Base-by-base conservation (phyloP, 1,140 invertebrate species). In the Oreohelix idahoensis region DNA sequence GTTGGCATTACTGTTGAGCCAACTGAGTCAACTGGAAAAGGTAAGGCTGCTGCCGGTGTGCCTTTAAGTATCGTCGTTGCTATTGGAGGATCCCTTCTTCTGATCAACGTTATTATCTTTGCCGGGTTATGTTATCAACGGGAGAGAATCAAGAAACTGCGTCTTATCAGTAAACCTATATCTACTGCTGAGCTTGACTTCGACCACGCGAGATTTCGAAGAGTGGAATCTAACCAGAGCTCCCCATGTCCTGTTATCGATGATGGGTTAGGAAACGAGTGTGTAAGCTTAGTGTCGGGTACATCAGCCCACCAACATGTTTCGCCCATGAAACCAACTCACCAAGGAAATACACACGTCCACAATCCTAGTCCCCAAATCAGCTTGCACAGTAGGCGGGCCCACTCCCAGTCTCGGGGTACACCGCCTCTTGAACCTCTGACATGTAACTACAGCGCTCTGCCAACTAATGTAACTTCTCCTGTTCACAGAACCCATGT, bases 41-140 rank as follows among this genome's bases (percentile, higher is more conserved):
- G 76, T 38, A 70, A 63, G 26, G 13, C 63, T 23, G 11, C 42
- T 29, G 13, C 70, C 2, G 53, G 80, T 35, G 83, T 89, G 35
- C 86, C 89, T 13, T 71, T 90, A 0, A 90, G 89, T 74, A 87
- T 98, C 0, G 98, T 97, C 1, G 97, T 98, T 86, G 97, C 97
- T n/a, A 97, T 98, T 80, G 97, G 97, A 2, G 97, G 97, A 87
- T 97, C 96, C 5, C 92, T 98, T 36, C 93, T 98, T 26, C 96
- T 98, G 84, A 93, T 98, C 13, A 98, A 98, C 90, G 96, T 98
- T 0, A 93, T 98, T 20, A 97, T 98, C 87, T 98, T 98, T 89
- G 97, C 97, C 49, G 97, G 97, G 1, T 96, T 98, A 0, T 98
- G 97, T 88, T 98, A 98, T 91, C 97, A 98, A 89, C 94, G 97